A percentile compares a stretch with the other conserved stretches of the same genome.
phyloP scores from a whole-genome alignment of 1,140 invertebrate genomes.

The Neotoxoptera formosana region DNA sequence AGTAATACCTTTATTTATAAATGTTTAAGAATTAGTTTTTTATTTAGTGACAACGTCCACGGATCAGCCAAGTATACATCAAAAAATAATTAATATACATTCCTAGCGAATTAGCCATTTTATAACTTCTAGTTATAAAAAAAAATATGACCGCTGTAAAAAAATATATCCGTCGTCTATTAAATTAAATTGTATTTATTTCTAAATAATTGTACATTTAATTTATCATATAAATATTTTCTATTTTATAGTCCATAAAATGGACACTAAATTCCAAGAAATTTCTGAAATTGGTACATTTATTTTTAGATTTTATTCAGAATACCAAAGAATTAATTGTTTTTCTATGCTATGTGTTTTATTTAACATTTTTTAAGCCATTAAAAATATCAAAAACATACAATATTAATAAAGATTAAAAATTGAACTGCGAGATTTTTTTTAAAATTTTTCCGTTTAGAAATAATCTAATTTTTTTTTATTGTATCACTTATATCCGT shows the following conservation, averaged over 20 bases:
- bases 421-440: background rate
- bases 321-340: background rate
- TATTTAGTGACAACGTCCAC: background rate
- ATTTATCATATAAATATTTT: background rate
- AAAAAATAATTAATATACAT: background rate
- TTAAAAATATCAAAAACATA: background rate
- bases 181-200: conserved; percentile 6
- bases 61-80: background rate
- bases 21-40: background rate
- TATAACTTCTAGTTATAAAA: background rate
- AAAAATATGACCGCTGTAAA: background rate
- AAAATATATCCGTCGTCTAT: background rate
- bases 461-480: background rate
- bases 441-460: background rate
- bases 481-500: background rate
- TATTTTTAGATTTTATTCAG: background rate
- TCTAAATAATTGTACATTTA: background rate
- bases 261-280: background rate
- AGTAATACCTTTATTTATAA: background rate
- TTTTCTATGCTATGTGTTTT: background rate
- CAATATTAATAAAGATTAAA: background rate
- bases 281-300: background rate
- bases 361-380: background rate
- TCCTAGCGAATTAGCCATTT: background rate
- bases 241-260: background rate